phyloP scores from a whole-genome alignment of 2,113 vertebrate genomes.

The Tiliqua scincoides region DNA sequence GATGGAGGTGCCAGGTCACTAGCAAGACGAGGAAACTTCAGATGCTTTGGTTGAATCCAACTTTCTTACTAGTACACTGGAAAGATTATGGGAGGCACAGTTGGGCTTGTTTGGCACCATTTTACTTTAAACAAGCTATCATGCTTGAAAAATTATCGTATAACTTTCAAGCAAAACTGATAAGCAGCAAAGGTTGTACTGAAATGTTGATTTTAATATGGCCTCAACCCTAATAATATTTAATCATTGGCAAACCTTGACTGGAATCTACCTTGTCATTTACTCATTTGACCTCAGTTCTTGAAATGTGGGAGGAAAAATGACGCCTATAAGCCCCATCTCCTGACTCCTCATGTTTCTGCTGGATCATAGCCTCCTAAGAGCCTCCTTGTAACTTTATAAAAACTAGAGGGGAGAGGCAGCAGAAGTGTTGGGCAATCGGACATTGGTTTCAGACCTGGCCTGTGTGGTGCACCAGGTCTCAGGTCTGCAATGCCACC shows the following conservation, averaged over 20 bases:
- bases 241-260: not conserved
- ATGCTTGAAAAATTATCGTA: not conserved
- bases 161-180: not conserved
- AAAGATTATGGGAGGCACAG: not conserved
- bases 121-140: not conserved
- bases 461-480: too few relatives aligned
- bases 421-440: too few relatives aligned
- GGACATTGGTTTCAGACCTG: too few relatives aligned
- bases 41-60: fast-evolving
- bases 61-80: not conserved
- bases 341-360: too few relatives aligned
- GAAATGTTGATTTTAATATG: not conserved
- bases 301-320: too few relatives aligned
- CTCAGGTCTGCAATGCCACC: too few relatives aligned
- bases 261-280: not conserved
- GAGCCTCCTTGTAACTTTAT: too few relatives aligned
- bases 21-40: not conserved
- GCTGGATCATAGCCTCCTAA: too few relatives aligned
- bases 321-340: too few relatives aligned
- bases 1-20: not conserved
- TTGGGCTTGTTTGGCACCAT: not conserved
- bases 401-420: too few relatives aligned
- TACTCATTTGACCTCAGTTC: not conserved
- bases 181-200: not conserved
- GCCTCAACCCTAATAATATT: not conserved